Evolutionary conservation across 2,888 invertebrate species (phyloP), one percentile per base, ranked within the genome.

Genomic region (Drosophila kambysellisi): DNA sequence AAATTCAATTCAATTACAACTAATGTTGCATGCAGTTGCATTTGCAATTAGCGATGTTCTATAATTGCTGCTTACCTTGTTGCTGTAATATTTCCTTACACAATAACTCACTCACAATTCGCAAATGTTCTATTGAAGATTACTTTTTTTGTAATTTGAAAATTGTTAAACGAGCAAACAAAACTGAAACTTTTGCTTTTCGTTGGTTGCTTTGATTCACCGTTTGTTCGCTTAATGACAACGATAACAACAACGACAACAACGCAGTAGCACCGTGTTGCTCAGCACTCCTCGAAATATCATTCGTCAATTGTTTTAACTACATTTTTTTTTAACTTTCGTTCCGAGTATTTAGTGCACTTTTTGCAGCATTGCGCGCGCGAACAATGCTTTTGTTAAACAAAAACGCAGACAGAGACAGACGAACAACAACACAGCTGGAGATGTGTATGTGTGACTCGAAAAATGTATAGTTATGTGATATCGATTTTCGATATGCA

Each of bases 341-440:
- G 56, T 58, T 56, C 51, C 57, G 46, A 56, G 43, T 53, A 67
- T 71, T 81, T 64, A 50, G 52, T 83, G 77, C 79, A 83, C 57
- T 76, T 66, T 76, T 72, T 66, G 32, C 35, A 54, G 75, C 89
- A 81, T 89, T 84, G 57, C 89, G 89, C 84, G 84, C 85, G 88
- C 88, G 78, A 82, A 74, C 79, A 79, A 83, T 65, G 87, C 89
- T 85, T 85, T 85, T 89, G 89, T 79, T 80, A 60, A 76, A 80
- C 76, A 80, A 79, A 79, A 77, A 65, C 68, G 70, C 61, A 75
- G 87, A 85, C 75, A 85, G 83, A 81, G 84, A 88, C 54, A 70
- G 76, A 74, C 51, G 68, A 84, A 88, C 84, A 85, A 85, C 85
- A 85, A 85, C 84, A 88, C 81, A 72, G 80, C 79, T 82, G 76